These are phyloP conservation scores for Scrobipalpa costella DNA, from an alignment of 2,888 invertebrate genomes.

Conservation along the genomic window DNA sequence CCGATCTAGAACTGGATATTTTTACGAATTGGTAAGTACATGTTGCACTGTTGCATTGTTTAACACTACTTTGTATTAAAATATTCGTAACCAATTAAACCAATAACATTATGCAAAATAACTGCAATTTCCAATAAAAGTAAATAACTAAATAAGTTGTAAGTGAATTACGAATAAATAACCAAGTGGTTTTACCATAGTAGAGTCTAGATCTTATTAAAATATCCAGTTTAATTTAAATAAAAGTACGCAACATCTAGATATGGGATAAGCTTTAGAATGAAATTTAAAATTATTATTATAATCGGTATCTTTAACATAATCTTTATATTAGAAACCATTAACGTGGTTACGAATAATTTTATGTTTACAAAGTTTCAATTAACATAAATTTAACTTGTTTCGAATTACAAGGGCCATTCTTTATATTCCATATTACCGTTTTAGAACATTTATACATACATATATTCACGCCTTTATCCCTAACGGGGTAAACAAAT, in stretches of 20 bases:
- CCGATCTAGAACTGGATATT: too few relatives aligned
- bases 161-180: background rate
- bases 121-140: background rate
- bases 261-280: background rate
- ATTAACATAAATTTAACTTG: constrained; percentile 30
- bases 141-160: constrained; percentile 6
- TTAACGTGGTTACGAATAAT: constrained; percentile 25
- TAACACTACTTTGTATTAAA: too few relatives aligned
- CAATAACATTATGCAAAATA: background rate
- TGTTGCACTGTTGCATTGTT: too few relatives aligned
- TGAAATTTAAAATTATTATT: constrained; percentile 3
- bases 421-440: background rate
- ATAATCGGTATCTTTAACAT: constrained; percentile 9
- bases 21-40: too few relatives aligned
- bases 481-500: too few relatives aligned
- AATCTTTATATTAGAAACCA: constrained; percentile 21
- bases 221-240: background rate
- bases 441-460: too few relatives aligned
- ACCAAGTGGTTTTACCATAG: background rate
- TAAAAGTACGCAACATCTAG: background rate
- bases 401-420: background rate
- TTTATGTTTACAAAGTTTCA: constrained; percentile 26
- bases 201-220: background rate
- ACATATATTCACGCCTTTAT: too few relatives aligned
- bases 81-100: background rate